phyloP scores from a whole-genome alignment of 2,797 vertebrate species.

The Pseudomugil gertrudae region DNA sequence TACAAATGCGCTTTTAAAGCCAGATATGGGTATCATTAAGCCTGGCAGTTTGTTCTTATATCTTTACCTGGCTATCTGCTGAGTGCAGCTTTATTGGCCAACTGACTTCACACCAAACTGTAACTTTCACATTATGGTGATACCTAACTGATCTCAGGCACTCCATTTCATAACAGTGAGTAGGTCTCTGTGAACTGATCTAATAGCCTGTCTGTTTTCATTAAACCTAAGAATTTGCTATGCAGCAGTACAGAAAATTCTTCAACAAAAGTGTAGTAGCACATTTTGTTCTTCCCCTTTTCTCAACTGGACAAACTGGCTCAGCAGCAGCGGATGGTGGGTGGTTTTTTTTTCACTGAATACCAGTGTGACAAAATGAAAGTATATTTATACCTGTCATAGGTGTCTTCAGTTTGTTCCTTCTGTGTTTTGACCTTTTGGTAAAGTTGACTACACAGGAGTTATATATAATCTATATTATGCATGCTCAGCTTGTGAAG shows the following conservation, averaged over 20 bases:
- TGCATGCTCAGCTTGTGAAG: neutral
- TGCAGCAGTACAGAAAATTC: constrained; percentile 42
- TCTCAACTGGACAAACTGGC: constrained; percentile 76
- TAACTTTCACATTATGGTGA: constrained; percentile 76
- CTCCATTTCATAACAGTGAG: constrained; percentile 67
- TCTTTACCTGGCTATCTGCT: constrained; percentile 48
- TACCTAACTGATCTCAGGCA: constrained; percentile 67
- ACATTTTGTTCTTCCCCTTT: constrained; percentile 58
- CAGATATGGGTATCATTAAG: constrained; percentile 10
- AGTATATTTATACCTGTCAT: constrained; percentile 5
- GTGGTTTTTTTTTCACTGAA: constrained; percentile 33
- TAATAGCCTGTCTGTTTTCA: constrained; percentile 61
- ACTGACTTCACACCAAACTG: constrained; percentile 80
- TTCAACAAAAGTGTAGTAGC: constrained; percentile 45
- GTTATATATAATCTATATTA: neutral
- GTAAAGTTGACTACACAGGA: neutral
- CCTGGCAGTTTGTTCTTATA: constrained; percentile 27
- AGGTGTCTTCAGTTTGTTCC: neutral
- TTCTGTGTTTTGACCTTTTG: neutral
- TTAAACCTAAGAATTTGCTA: constrained; percentile 45
- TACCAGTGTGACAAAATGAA: constrained; percentile 26
- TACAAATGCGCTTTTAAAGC: constrained; percentile 5
- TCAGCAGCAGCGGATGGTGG: constrained; percentile 31
- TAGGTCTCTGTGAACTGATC: constrained; percentile 63
- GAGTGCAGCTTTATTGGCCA: constrained; percentile 60